Evolutionary conservation across 2,888 invertebrate species (phyloP), one percentile per base, ranked within the genome.

Genomic region (Barypeithes pellucidus): DNA sequence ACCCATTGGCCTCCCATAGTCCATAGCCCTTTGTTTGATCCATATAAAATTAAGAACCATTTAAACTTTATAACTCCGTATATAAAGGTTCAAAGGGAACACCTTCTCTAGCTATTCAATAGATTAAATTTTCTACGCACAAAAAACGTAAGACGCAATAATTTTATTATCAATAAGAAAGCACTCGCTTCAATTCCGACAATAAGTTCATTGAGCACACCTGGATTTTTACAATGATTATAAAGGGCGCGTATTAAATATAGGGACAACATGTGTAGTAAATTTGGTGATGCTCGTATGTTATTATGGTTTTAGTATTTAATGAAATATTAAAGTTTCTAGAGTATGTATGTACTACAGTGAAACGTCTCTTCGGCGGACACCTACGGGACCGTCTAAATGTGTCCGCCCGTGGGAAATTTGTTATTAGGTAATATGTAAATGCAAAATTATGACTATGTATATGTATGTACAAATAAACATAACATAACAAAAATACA

Each of bases 211-310:
- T 65, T 69, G 20, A 68, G 73, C 29, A 73, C 73, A 73, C 73
- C 73, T 73, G 73, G 73, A 65, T 65, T 73, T 73, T 73, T 65
- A 68, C 22, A 61, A 52, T 63, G 72, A 67, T 62, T 61, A 68
- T 65, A n/a, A 16, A 59, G 63, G 67, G 72, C 50, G 41, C 43
- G 29, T 18, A 52, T 22, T 67, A 67, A 39, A 39, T 66, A 57
- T 22, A 50, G 33, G 65, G 47, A 65, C 33, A 65, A 3, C 65
- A 39, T 36, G 47, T 65, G 36, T 65, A 65, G 24, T 57, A 57
- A 57, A 57, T 57, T 57, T 33, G 14, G 18, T 33, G 33, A 33
- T 62, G 43, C 20, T 36, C 50, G 36, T n/a, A 52, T 65, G 3
- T 65, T 43, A 24, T 29, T 33, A 22, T 65, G 16, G 18, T 2